phyloP scores from a whole-genome alignment of 2,888 invertebrate genomes.

The Smittia sp. region DNA sequence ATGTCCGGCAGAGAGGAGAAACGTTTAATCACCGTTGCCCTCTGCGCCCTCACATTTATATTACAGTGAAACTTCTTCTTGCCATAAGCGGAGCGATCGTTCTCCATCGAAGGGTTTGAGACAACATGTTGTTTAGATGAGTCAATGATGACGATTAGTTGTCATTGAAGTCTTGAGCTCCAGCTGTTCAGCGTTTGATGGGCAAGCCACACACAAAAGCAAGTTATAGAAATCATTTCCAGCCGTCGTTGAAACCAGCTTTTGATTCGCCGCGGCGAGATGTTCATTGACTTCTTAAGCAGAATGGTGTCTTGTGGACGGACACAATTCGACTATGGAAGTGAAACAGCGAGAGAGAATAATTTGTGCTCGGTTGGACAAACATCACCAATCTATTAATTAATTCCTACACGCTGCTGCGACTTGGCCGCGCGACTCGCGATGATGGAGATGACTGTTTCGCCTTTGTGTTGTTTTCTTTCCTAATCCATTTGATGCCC shows the following conservation, averaged over 20 bases:
- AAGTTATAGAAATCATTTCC: background rate
- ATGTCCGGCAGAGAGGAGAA: background rate
- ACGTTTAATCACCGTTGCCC: background rate
- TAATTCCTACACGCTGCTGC: constrained; percentile 35
- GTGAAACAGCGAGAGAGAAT: constrained; percentile 7
- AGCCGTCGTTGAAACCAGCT: constrained; percentile 15
- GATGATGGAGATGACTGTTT: background rate
- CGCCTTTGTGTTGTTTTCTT: background rate
- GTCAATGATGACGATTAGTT: no score
- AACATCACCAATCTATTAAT: constrained; percentile 37
- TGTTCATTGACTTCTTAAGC: constrained; percentile 34
- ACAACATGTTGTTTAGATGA: no score
- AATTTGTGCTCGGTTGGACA: constrained; percentile 31
- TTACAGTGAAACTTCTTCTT: no score
- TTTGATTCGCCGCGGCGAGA: background rate
- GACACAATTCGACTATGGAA: background rate
- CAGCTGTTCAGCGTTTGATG: background rate
- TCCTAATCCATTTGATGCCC: background rate
- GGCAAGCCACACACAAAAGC: background rate
- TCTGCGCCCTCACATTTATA: background rate
- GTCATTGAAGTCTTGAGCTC: no score
- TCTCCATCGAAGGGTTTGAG: no score
- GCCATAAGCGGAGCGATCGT: no score
- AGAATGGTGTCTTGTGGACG: background rate
- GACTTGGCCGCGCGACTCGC: background rate